phyloP scores from a whole-genome alignment of 2,113 vertebrate species.

The Empidonax alnorum region DNA sequence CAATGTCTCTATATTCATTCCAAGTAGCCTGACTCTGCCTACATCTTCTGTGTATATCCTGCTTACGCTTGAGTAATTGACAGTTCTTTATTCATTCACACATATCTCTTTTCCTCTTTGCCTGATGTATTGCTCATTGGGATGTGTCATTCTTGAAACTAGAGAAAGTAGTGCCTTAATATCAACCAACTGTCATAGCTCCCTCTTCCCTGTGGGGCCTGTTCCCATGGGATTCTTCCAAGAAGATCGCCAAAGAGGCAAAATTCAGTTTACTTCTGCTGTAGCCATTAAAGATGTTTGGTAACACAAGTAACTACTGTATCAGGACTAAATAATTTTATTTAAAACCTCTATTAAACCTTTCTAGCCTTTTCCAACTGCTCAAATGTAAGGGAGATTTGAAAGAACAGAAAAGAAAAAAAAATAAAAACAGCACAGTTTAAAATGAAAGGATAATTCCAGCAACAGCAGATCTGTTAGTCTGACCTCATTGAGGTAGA shows the following conservation, averaged over 20 bases:
- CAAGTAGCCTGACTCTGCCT: background rate
- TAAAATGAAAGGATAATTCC: background rate
- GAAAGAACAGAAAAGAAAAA: background rate
- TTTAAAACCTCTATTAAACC: background rate
- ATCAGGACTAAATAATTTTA: background rate
- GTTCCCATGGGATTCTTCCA: background rate
- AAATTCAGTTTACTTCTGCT: background rate
- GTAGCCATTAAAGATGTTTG: background rate
- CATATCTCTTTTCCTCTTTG: background rate
- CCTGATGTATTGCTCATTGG: background rate
- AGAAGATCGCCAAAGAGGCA: background rate
- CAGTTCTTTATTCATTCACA: background rate
- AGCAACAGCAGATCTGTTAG: background rate
- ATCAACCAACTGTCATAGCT: background rate
- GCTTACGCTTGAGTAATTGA: background rate
- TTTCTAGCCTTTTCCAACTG: background rate
- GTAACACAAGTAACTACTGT: background rate
- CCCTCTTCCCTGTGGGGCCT: background rate
- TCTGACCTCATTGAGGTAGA: background rate
- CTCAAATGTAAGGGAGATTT: background rate
- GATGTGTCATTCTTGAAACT: background rate
- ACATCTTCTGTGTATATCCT: background rate
- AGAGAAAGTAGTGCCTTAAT: background rate
- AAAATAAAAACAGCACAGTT: background rate
- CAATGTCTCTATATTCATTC: background rate